phyloP scores from a whole-genome alignment of 1,140 invertebrate genomes.

The Onthophagus taurus region DNA sequence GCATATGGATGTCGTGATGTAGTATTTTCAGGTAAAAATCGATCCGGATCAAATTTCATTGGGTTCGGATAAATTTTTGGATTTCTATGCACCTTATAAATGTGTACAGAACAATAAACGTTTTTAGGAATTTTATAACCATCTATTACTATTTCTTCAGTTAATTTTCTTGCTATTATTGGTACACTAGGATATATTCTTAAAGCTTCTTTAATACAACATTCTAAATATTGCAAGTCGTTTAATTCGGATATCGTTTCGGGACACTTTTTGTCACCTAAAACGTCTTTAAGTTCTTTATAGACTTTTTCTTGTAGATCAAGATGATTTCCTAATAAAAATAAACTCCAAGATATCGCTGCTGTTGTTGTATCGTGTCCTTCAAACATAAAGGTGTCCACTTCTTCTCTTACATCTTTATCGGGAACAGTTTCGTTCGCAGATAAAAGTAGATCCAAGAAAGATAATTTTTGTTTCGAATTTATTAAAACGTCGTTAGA shows the following conservation, averaged over 20 bases:
- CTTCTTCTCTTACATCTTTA: conserved; percentile 9
- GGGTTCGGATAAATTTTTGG: conserved; percentile 47
- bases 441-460: conserved; percentile 6
- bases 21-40: conserved; percentile 45
- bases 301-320: conserved; percentile 50
- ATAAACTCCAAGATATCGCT: conserved; percentile 46
- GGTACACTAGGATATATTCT: conserved; percentile 61
- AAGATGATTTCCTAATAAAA: conserved; percentile 47
- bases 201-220: conserved; percentile 56
- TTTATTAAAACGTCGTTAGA: conserved; percentile 4
- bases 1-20: conserved; percentile 37
- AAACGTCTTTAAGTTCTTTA: conserved; percentile 38
- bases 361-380: conserved; percentile 66
- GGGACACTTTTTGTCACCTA: conserved; percentile 6
- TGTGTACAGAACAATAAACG: neutral
- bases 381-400: conserved; percentile 38
- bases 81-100: conserved; percentile 41
- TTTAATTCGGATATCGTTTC: conserved; percentile 44
- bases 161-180: conserved; percentile 46
- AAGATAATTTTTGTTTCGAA: conserved; percentile 2
- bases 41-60: conserved; percentile 50
- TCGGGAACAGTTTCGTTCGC: conserved; percentile 25
- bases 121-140: conserved; percentile 1
- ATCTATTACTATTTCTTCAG: conserved; percentile 44
- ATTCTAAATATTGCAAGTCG: conserved; percentile 55